These are phyloP conservation scores for Apamea monoglypha DNA, from an alignment of 2,888 invertebrate genomes.

Conservation along the genomic window DNA sequence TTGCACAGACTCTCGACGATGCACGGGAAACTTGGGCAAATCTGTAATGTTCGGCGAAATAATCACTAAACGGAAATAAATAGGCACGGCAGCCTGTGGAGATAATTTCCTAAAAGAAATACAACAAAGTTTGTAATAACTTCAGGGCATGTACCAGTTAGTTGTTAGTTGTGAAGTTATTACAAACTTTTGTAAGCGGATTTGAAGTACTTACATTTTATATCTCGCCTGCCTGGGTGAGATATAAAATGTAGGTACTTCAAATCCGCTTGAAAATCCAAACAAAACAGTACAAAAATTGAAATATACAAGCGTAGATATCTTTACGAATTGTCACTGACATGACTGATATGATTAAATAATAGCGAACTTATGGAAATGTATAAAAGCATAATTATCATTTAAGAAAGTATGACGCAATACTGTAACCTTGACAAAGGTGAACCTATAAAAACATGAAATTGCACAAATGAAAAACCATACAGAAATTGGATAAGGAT, in stretches of 20 bases:
- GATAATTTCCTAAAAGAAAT: neutral
- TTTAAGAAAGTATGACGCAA: conserved; percentile 1
- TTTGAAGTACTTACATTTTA: too few relatives aligned
- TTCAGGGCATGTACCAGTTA: neutral
- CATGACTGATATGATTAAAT: neutral
- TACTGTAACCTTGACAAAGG: conserved; percentile 4
- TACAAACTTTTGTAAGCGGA: too few relatives aligned
- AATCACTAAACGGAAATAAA: conserved; percentile 7
- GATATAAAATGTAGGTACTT: neutral
- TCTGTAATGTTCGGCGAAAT: conserved; percentile 21
- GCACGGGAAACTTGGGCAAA: conserved; percentile 1
- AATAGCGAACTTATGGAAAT: neutral
- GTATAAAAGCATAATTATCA: neutral
- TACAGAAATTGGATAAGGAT: neutral
- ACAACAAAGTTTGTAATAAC: neutral
- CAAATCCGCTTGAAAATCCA: neutral
- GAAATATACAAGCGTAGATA: neutral
- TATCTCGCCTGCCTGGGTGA: too few relatives aligned
- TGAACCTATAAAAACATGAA: neutral
- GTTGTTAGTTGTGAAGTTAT: too few relatives aligned
- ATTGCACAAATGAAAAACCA: conserved; percentile 1
- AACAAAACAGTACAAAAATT: neutral
- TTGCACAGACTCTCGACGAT: neutral
- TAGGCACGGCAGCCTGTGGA: conserved; percentile 3
- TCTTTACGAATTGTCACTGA: neutral